Evolutionary conservation across 2,113 vertebrate species (phyloP).

Genomic region (Festucalex cinctus): DNA sequence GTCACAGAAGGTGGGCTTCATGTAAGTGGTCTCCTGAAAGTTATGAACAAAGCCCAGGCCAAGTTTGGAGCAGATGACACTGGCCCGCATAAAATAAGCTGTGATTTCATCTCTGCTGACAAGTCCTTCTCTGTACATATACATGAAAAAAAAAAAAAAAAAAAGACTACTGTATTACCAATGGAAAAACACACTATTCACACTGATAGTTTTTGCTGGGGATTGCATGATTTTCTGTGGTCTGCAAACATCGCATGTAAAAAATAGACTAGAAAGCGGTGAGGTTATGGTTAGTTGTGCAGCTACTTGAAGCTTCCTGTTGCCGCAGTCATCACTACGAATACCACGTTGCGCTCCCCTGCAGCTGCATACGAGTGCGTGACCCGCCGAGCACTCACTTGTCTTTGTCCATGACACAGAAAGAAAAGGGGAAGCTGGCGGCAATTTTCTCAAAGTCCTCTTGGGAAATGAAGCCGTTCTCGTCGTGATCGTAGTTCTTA

Average conservation of each 20-base stretch:
- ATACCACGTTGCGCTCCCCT: constrained; percentile 42
- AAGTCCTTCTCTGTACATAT: constrained; percentile 80
- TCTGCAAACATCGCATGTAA: constrained; percentile 1
- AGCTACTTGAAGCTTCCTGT: constrained; percentile 53
- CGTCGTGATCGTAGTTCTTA: constrained; percentile 94
- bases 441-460: constrained; percentile 96
- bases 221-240: background rate
- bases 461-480: constrained; percentile 93
- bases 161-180: background rate
- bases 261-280: background rate
- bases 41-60: constrained; percentile 92
- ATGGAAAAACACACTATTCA: background rate
- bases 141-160: constrained; percentile 2
- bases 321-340: constrained; percentile 42
- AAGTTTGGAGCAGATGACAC: constrained; percentile 93
- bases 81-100: constrained; percentile 94
- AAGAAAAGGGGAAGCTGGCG: constrained; percentile 93
- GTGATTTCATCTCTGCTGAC: constrained; percentile 94
- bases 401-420: constrained; percentile 95
- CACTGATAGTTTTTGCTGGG: background rate
- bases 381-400: constrained; percentile 75
- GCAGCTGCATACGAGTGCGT: constrained; percentile 15
- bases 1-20: constrained; percentile 96
- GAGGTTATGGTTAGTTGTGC: constrained; percentile 29
- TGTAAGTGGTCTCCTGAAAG: constrained; percentile 94